Evolutionary conservation across 2,888 invertebrate genomes (phyloP).

Genomic region (Lapara coniferarum): DNA sequence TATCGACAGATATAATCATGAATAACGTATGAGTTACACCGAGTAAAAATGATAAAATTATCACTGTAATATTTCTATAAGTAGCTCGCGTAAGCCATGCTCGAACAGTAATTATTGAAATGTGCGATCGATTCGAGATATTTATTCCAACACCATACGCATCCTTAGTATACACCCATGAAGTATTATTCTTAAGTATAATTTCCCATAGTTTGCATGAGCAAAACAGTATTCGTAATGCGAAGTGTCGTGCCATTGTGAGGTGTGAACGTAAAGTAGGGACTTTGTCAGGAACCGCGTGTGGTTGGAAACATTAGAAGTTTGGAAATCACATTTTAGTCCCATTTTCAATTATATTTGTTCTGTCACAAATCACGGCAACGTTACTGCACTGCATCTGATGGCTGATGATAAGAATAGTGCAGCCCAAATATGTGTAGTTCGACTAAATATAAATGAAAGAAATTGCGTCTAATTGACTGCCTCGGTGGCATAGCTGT

Average conservation of each 20-base stretch:
- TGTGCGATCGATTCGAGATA: background rate
- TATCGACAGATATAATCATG: too few relatives aligned
- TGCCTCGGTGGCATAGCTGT: too few relatives aligned
- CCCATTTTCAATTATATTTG: too few relatives aligned
- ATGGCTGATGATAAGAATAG: too few relatives aligned
- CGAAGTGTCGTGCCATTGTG: slow-evolving; percentile 1
- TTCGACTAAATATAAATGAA: too few relatives aligned
- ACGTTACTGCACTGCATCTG: too few relatives aligned
- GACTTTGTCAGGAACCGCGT: too few relatives aligned
- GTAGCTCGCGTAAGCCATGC: background rate
- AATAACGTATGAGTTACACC: background rate
- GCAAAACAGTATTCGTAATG: slow-evolving; percentile 24
- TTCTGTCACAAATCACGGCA: too few relatives aligned
- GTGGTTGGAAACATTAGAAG: too few relatives aligned
- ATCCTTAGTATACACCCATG: background rate
- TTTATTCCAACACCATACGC: background rate
- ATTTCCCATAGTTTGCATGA: slow-evolving; percentile 19
- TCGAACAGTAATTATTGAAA: background rate
- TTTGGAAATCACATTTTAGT: background rate
- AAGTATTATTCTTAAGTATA: background rate
- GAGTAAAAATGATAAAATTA: background rate
- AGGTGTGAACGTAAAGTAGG: background rate
- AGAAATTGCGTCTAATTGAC: too few relatives aligned
- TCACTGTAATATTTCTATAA: background rate
- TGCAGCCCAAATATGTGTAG: too few relatives aligned